Percentiles rank a stretch among this genome's conserved stretches.
phyloP scores from a whole-genome alignment of 1,140 invertebrate species.

The Atta colombica region DNA sequence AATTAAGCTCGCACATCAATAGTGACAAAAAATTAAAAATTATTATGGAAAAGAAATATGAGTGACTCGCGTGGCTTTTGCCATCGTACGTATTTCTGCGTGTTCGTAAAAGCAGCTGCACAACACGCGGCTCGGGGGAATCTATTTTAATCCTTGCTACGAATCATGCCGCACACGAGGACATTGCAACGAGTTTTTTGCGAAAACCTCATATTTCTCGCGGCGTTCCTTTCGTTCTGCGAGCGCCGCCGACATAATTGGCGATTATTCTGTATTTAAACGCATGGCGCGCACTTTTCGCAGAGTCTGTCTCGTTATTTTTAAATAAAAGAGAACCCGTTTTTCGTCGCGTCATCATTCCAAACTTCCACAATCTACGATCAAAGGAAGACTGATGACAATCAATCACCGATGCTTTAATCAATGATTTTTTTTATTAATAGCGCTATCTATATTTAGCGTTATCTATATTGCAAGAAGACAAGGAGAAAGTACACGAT shows the following conservation, averaged over 20 bases:
- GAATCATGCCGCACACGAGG: conserved; percentile 62
- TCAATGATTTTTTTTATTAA: conserved; percentile 16
- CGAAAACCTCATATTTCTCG: conserved; percentile 45
- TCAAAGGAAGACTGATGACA: background rate
- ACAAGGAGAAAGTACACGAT: background rate
- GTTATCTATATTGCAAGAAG: background rate
- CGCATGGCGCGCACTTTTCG: background rate
- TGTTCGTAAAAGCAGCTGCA: conserved; percentile 36
- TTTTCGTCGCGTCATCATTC: background rate
- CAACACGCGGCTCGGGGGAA: conserved; percentile 4
- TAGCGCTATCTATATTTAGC: background rate
- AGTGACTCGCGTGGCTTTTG: background rate
- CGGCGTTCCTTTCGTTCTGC: conserved; percentile 17
- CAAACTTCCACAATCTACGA: background rate
- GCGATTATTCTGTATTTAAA: conserved; percentile 12
- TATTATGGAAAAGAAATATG: background rate
- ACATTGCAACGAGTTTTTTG: conserved; percentile 49
- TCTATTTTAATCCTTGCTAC: conserved; percentile 63
- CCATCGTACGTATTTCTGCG: background rate
- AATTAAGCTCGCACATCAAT: background rate
- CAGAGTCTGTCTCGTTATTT: background rate
- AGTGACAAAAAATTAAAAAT: background rate
- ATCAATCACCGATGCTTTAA: background rate
- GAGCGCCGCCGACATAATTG: conserved; percentile 43
- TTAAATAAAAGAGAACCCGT: conserved; percentile 20